Evolutionary conservation across 2,113 vertebrate genomes (phyloP).

Genomic region (Lontra canadensis): DNA sequence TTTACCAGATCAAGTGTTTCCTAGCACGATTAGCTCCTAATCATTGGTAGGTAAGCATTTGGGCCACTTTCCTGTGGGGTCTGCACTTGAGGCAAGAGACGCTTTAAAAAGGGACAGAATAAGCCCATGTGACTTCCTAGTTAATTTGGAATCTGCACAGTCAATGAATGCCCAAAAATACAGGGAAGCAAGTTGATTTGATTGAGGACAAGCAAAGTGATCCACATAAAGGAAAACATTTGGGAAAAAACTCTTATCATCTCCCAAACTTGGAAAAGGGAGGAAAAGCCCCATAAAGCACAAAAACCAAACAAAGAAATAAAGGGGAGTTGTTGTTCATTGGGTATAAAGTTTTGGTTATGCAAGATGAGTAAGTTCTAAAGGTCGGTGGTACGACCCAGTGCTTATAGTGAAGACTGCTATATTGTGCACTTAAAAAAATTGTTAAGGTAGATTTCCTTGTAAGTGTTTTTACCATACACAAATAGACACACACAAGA

Average conservation of each 20-base stretch:
- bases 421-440: neutral
- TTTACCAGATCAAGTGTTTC: constrained; percentile 27
- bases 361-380: neutral
- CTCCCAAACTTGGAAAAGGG: neutral
- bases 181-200: neutral
- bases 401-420: neutral
- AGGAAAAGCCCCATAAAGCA: neutral
- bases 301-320: neutral
- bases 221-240: neutral
- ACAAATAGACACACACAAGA: neutral
- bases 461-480: neutral
- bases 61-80: neutral
- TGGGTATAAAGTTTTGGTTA: neutral
- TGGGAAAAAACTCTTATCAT: neutral
- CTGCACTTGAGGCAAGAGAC: neutral
- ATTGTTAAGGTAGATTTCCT: neutral
- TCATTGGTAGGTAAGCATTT: neutral
- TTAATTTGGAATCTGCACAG: neutral
- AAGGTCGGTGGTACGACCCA: neutral
- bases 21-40: neutral
- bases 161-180: neutral
- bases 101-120: neutral
- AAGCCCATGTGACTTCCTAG: neutral
- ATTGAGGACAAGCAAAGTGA: neutral
- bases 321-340: neutral